Evolutionary conservation across 2,113 vertebrate genomes (phyloP).

Genomic region (Mus pahari): DNA sequence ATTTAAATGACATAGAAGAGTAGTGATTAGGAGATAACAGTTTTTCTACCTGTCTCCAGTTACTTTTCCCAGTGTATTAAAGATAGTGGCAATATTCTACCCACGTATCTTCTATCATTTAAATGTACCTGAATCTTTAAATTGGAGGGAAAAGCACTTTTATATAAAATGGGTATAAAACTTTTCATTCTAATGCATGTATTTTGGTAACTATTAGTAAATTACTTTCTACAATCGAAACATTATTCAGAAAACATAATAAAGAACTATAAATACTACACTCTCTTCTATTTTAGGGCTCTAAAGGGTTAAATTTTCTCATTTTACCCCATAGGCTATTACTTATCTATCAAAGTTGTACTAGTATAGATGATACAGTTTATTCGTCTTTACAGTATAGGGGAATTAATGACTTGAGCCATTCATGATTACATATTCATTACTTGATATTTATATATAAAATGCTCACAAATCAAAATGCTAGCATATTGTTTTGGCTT

Average conservation of each 20-base stretch:
- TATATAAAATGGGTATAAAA: neutral
- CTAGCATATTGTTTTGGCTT: neutral
- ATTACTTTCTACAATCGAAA: neutral
- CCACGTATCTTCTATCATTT: neutral
- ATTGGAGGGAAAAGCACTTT: neutral
- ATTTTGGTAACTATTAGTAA: neutral
- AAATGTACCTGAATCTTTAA: neutral
- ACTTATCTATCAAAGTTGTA: neutral
- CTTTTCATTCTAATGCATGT: neutral
- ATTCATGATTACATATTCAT: neutral
- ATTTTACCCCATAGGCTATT: neutral
- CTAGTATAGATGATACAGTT: neutral
- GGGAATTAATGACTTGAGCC: neutral
- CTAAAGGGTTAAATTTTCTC: neutral
- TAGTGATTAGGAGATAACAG: neutral
- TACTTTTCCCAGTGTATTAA: neutral
- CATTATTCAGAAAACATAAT: neutral
- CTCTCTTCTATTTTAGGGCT: neutral
- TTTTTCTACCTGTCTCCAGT: neutral
- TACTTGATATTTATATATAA: neutral
- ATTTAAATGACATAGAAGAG: neutral
- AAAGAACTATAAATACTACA: neutral
- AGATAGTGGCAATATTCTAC: neutral
- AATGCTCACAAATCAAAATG: neutral
- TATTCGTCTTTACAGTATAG: neutral